Evolutionary conservation across 2,113 vertebrate species (phyloP), one percentile per base, ranked within the genome.

Genomic region (Synchiropus splendidus): DNA sequence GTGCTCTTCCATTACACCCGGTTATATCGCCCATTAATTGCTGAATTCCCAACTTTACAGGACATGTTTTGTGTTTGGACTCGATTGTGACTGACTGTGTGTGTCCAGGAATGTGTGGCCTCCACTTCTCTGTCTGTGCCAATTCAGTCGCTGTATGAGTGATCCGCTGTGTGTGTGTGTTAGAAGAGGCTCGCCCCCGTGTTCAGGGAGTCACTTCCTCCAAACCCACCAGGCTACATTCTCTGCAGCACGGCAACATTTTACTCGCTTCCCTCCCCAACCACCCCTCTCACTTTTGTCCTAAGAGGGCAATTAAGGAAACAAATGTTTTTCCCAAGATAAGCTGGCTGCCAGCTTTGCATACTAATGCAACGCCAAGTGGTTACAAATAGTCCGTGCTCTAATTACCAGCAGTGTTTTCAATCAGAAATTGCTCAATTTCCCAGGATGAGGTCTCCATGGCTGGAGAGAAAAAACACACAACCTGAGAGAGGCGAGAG

Each of bases 291-390:
- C 80, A 88, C 85, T 87, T 90, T 86, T 90, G 83, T 87, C 88
- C 87, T 87, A 77, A 89, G 89, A 92, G 86, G 83, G 84, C 86
- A 89, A 90, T 90, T 88, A 89, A 87, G 85, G 83, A 89, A 89
- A 89, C 77, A 88, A 89, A 84, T 83, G 81, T 85, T 88, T 88
- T 89, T 80, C 85, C 85, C 72, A 83, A 86, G 80, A 89, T 89
- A 89, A 89, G 80, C 81, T 70, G 81, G 73, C 81, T 87, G 73
- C 80, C 82, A 78, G 82, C 83, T 90, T 89, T 90, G 87, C 86
- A 89, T 90, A 83, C 87, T 89, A 87, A 89, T 87, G 85, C 79
- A 78, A 74, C 71, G 79, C 78, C 80, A 83, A 87, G 87, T 89
- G 81, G 77, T 87, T 88, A 81, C 83, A 85, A 83, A 84, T 85